Conservation (phyloP, 2,113 vertebrate species). For the Oceanites oceanicus region DNA sequence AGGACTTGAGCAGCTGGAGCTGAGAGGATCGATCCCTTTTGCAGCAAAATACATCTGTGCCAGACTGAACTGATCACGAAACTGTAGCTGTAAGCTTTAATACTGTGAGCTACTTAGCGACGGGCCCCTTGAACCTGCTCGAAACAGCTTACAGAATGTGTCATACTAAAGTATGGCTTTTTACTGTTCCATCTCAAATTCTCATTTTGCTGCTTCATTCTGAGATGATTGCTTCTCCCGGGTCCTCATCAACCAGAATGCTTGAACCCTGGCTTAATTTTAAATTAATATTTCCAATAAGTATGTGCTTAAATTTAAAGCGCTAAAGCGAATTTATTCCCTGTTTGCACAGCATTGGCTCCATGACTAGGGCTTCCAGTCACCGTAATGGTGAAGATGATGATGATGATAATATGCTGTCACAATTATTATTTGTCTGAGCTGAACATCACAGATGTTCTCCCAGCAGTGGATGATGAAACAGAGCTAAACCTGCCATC, state of each 20-base stretch:
- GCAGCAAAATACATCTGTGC: not conserved
- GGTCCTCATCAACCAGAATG: not conserved
- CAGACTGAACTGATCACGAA: not conserved
- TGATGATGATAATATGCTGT: not conserved
- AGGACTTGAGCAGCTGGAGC: not conserved
- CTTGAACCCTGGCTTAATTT: not conserved
- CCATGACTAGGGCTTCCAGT: not conserved
- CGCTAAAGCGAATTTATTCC: not conserved
- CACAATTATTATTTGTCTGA: not conserved
- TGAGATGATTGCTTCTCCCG: not conserved
- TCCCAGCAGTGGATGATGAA: not conserved
- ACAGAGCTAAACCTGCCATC: not conserved
- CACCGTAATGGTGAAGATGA: not conserved
- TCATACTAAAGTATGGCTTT: not conserved
- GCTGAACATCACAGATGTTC: not conserved
- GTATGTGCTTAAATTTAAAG: not conserved
- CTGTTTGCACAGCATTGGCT: not conserved
- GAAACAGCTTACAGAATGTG: not conserved
- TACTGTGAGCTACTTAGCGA: fast-evolving
- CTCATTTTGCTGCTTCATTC: not conserved
- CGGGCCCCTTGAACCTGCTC: not conserved
- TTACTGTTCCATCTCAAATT: not conserved
- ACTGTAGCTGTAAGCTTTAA: not conserved
- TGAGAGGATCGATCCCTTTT: not conserved
- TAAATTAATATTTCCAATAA: not conserved